Evolutionary conservation across 2,888 invertebrate species (phyloP).

Genomic region (Cryptocheilus praepositus): DNA sequence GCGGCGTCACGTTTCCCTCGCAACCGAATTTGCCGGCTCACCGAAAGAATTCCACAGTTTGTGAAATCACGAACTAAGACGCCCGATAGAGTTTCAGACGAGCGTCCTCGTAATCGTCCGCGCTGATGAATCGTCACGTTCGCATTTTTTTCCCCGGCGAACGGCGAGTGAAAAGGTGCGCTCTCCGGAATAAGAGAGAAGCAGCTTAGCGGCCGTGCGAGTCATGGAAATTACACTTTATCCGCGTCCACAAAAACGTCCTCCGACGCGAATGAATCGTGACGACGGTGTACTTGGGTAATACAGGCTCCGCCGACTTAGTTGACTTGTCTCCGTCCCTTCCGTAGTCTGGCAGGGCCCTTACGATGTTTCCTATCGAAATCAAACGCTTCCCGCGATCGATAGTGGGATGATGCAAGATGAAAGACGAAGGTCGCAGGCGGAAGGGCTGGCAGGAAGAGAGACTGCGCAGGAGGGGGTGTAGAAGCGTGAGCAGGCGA

Average conservation of each 20-base stretch:
- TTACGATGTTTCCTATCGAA: constrained; percentile 52
- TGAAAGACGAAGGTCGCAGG: constrained; percentile 47
- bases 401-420: constrained; percentile 52
- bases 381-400: constrained; percentile 56
- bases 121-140: constrained; percentile 2
- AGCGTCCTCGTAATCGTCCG: not conserved
- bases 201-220: no score
- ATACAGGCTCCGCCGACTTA: no score
- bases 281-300: no score
- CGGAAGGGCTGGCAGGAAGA: constrained; percentile 9
- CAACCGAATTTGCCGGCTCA: not conserved
- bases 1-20: not conserved
- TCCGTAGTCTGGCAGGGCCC: constrained; percentile 18
- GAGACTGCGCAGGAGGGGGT: constrained; percentile 9
- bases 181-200: no score
- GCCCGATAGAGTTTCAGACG: not conserved
- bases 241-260: no score
- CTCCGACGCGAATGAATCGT: no score
- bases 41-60: not conserved
- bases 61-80: not conserved
- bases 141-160: not conserved
- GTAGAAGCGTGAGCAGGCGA: constrained; percentile 32
- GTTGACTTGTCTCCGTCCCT: not conserved
- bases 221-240: no score
- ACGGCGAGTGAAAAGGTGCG: not conserved